A percentile compares a stretch with the other conserved stretches of the same genome.
Conservation (phyloP, 2,797 vertebrate species). For the Falco concolor region DNA sequence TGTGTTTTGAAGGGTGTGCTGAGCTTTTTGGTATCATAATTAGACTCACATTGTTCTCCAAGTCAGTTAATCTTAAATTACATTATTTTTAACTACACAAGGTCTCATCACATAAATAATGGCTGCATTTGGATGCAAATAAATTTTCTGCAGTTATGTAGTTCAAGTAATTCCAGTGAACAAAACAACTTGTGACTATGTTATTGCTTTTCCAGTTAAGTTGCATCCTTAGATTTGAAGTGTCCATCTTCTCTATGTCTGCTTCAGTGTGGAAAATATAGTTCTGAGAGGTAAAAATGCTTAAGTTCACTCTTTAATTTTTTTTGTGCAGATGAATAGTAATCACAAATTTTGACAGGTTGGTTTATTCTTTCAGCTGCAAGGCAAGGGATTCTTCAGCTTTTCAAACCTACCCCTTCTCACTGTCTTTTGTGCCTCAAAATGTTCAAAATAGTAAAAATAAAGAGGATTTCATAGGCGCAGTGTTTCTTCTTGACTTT, state of each 20-base stretch:
- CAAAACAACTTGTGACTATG: background rate
- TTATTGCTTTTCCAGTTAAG: background rate
- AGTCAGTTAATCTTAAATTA: background rate
- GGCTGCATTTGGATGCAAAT: background rate
- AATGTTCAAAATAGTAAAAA: background rate
- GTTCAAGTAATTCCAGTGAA: background rate
- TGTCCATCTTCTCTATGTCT: background rate
- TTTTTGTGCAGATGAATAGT: background rate
- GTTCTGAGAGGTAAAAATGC: background rate
- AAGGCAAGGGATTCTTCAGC: background rate
- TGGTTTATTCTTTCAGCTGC: background rate
- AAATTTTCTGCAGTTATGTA: background rate
- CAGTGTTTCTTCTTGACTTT: background rate
- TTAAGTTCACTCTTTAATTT: background rate
- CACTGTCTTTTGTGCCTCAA: background rate
- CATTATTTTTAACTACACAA: background rate
- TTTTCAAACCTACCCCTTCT: background rate
- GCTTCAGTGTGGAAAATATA: background rate
- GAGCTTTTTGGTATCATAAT: background rate
- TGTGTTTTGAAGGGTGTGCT: background rate
- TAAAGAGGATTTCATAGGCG: background rate
- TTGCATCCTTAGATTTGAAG: background rate
- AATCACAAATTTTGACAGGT: background rate
- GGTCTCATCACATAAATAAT: background rate
- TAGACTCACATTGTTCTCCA: background rate